Percentiles rank a stretch among this genome's conserved stretches.
phyloP scores from a whole-genome alignment of 1,140 invertebrate species.

The Globodera ellingtonae region DNA sequence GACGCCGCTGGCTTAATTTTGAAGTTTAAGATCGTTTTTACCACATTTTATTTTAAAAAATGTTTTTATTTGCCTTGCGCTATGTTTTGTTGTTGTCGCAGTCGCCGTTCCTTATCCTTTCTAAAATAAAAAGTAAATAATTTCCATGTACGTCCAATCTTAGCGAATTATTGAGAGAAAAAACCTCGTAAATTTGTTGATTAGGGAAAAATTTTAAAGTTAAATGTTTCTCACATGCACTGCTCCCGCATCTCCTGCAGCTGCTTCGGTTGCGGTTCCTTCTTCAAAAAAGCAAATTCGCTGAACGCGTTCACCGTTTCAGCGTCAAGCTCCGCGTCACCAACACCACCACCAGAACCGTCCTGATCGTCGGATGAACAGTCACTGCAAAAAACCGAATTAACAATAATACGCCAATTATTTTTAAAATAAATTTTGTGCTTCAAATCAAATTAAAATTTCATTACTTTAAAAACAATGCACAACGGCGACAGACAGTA shows the following conservation, averaged over 20 bases:
- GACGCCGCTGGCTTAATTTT: too few relatives aligned
- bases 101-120: not conserved
- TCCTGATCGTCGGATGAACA: constrained; percentile 25
- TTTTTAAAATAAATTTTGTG: too few relatives aligned
- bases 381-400: not conserved
- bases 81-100: not conserved
- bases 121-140: not conserved
- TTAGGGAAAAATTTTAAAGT: not conserved
- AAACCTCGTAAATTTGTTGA: not conserved
- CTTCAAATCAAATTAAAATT: too few relatives aligned
- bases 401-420: too few relatives aligned
- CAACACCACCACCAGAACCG: not conserved
- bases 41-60: too few relatives aligned
- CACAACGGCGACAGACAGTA: too few relatives aligned
- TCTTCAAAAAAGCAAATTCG: constrained; percentile 56
- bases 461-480: too few relatives aligned
- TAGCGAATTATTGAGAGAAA: not conserved
- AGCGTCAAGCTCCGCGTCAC: constrained; percentile 40
- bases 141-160: too few relatives aligned
- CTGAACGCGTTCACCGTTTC: constrained; percentile 51
- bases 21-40: too few relatives aligned
- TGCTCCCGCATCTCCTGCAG: constrained; percentile 12
- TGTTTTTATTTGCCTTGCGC: too few relatives aligned
- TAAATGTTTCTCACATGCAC: not conserved
- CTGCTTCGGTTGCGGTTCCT: constrained; percentile 11